Percentiles rank a stretch among this genome's conserved stretches.
These are phyloP conservation scores for Notoglanidium macrostoma DNA, from an alignment of 2,797 vertebrate genomes.

Conservation along the genomic window DNA sequence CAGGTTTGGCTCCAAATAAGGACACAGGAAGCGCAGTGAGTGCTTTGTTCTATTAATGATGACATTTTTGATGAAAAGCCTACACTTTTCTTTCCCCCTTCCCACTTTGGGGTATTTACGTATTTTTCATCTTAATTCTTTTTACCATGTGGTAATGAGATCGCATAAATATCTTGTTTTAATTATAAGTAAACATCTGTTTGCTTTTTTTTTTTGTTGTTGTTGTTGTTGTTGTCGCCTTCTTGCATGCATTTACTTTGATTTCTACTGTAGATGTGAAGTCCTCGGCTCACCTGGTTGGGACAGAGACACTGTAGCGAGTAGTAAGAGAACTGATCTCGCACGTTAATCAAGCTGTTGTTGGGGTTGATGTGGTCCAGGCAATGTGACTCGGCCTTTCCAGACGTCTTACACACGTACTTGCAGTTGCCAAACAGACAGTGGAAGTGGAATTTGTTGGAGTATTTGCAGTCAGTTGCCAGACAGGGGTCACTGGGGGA, in stretches of 20 bases:
- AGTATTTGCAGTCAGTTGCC: conserved; percentile 98
- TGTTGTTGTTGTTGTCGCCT: not conserved
- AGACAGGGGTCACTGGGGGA: conserved; percentile 91
- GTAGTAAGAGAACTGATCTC: conserved; percentile 98
- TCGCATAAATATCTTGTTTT: conserved; percentile 38
- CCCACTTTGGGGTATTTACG: conserved; percentile 59
- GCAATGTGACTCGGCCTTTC: conserved; percentile 98
- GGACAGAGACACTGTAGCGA: conserved; percentile 98
- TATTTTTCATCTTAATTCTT: conserved; percentile 37
- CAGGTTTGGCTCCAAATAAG: conserved; percentile 74
- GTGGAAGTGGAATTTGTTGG: conserved; percentile 99
- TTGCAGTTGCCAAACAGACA: conserved; percentile 99
- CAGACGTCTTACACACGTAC: conserved; percentile 98
- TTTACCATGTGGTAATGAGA: conserved; percentile 39
- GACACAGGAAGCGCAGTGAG: conserved; percentile 71
- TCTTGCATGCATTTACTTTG: conserved; percentile 21
- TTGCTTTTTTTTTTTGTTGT: not conserved
- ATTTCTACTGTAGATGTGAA: not conserved
- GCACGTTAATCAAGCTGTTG: conserved; percentile 95
- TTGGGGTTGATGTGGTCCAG: conserved; percentile 99
- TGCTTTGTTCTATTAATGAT: conserved; percentile 60
- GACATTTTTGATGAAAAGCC: conserved; percentile 61
- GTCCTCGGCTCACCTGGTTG: conserved; percentile 92
- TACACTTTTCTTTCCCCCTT: conserved; percentile 68
- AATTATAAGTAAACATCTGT: conserved; percentile 24